A percentile compares a stretch with the other conserved stretches of the same genome.
Evolutionary conservation across 2,888 invertebrate genomes (phyloP).

Genomic region (Mechanitis mazaeus): DNA sequence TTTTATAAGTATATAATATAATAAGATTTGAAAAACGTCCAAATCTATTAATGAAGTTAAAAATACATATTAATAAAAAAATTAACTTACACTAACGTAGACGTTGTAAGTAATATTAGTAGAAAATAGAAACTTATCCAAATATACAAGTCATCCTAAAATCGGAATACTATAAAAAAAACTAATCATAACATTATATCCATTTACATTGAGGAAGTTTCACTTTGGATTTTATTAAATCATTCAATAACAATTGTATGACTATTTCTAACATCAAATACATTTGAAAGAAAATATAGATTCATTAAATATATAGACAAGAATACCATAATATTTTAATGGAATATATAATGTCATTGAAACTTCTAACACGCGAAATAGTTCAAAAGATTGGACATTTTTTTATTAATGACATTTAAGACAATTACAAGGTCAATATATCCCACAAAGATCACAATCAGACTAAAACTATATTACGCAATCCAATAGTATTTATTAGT

Average conservation of each 20-base stretch:
- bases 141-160: slow-evolving; percentile 14
- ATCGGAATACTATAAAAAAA: slow-evolving; percentile 6
- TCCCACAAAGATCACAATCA: too few relatives aligned
- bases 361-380: too few relatives aligned
- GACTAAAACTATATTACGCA: too few relatives aligned
- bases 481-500: neutral
- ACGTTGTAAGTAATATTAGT: slow-evolving; percentile 8
- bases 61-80: slow-evolving; percentile 11
- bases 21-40: too few relatives aligned
- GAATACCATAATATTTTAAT: neutral
- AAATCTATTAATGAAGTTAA: neutral
- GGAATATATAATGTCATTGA: neutral
- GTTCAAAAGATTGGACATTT: too few relatives aligned
- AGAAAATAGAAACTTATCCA: slow-evolving; percentile 10
- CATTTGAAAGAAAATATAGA: neutral
- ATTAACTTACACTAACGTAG: slow-evolving; percentile 10
- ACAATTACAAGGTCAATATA: too few relatives aligned
- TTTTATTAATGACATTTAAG: too few relatives aligned
- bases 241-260: neutral
- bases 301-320: neutral
- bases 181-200: neutral
- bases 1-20: too few relatives aligned
- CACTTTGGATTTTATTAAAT: slow-evolving; percentile 4
- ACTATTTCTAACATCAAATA: neutral
- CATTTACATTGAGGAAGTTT: neutral